Evolutionary conservation across 2,888 invertebrate species (phyloP), one percentile per base, ranked within the genome.

Genomic region (Ophioninae sp.): DNA sequence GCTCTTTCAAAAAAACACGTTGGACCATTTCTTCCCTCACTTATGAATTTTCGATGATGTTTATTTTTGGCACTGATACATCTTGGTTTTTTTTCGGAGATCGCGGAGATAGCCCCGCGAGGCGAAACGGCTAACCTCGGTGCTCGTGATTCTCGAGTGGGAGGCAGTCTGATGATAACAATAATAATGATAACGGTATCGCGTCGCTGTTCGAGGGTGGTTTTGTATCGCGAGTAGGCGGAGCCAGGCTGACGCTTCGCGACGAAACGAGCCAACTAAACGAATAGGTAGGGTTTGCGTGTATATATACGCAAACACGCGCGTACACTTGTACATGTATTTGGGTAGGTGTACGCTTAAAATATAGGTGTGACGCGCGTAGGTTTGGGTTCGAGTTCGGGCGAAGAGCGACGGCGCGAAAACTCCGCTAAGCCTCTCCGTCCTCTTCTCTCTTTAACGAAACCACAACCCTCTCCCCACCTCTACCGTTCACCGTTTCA

Each of bases 171-270:
- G 64, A 63, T 77, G 59, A 86, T 83, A 74, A 85, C 82, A 90
- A 87, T 88, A 88, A 84, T 85, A 63, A 67, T 68, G 41, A 79
- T 20, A 30, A 22, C 22, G 61, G 41, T 63, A 67, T 67, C 58
- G 41, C 58, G 59, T 64, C 67, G 78, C 51, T 13, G 79, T 81
- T 85, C 69, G 88, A 88, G 87, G 79, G 78, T 78, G 88, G 87
- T 88, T 76, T 76, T 90, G 90, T 90, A 90, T 89, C 89, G 88
- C 79, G 86, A 81, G 89, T 90, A 88, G 91, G 91, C 90, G 91
- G 90, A 82, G 91, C 89, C 79, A 89, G 84, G 83, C 87, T 84
- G 88, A 87, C 88, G 88, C 88, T 87, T 87, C 88, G 86, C 88
- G 87, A 87, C 89, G 88, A 88, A 87, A 86, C 89, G 88, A 87